Percentiles rank a stretch among this genome's conserved stretches.
phyloP scores from a whole-genome alignment of 2,888 invertebrate species.

The Dicyrtoma fusca region DNA sequence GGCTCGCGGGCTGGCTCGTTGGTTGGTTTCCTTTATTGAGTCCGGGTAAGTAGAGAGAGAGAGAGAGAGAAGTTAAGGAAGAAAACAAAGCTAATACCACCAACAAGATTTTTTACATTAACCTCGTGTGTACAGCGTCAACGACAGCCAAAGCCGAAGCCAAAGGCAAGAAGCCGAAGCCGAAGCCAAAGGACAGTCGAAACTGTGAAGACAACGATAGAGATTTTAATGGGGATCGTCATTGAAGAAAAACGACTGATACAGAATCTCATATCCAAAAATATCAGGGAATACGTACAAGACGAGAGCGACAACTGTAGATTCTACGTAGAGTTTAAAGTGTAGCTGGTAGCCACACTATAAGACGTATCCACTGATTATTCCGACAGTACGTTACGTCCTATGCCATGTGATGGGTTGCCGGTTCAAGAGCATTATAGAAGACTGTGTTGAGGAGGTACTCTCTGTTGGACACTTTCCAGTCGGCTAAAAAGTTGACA shows the following conservation, averaged over 20 bases:
- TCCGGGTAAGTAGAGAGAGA: not conserved
- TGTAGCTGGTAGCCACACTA: too few species aligned
- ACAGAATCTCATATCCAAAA: constrained; percentile 24
- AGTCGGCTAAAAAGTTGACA: constrained; percentile 16
- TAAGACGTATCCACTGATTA: too few species aligned
- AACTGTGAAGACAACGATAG: not conserved
- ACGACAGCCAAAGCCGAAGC: not conserved
- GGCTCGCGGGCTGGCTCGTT: too few species aligned
- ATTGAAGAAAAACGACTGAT: constrained; percentile 18
- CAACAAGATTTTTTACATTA: too few species aligned
- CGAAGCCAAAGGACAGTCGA: not conserved
- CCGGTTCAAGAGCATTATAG: not conserved
- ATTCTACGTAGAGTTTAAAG: too few species aligned
- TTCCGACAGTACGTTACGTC: too few species aligned
- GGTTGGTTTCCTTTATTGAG: too few species aligned
- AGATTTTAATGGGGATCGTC: constrained; percentile 22
- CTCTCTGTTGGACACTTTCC: constrained; percentile 20
- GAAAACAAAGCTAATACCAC: not conserved
- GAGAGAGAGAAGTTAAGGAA: not conserved
- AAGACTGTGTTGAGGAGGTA: not conserved
- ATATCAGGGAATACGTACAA: not conserved
- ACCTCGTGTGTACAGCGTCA: not conserved
- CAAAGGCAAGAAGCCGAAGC: not conserved
- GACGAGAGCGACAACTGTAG: not conserved
- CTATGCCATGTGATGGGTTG: too few species aligned